Base-by-base conservation (phyloP, 2,888 invertebrate genomes). In the Criorhina ranunculi region DNA sequence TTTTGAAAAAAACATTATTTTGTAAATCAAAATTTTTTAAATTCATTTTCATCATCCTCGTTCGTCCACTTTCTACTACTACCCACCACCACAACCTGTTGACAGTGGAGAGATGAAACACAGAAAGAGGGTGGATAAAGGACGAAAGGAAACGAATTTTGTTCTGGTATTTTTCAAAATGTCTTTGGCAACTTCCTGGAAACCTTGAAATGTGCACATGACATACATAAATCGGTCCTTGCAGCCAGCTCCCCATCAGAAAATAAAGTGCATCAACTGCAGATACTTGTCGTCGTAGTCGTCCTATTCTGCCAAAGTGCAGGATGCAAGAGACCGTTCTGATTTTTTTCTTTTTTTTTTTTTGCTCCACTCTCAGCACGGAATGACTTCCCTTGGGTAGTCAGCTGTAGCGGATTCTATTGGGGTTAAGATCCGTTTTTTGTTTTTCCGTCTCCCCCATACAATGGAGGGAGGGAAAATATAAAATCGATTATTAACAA, bases 401-500 rank as follows among this genome's bases (percentile, higher is more conserved):
- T 24, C 29, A 9, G 15, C 6, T 37, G 35, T 24, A 24, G 15
- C 2, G 44, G 24, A 15, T 17, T 17, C 53, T 64, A 31, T 33
- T 31, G 42, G 59, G 51, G 46, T 72, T 79, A 51, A 59, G 33
- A 59, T 73, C 64, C 40, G 29, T 33, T 40, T 40, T 33, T 62
- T 31, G 33, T 15, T 40, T 15, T 8, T 49, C 40, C 29, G 46
- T 35, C 2, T 35, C 15, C 37, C 17, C 35, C 35, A 60, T 40
- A 72, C 42, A 72, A 64, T 70, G 57, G 53, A 0, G 11, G 40
- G 11, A 19, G 29, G 37, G 15, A 51, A 29, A 35, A 12, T 57
- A 49, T 40, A 57, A 83, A 73, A 80, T 83, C 78, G 55, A 83
- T 83, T 78, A 73, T 67, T 67, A 60, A 62, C 82, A 78, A 77